Base-by-base conservation (phyloP, 2,113 vertebrate genomes). In the Leucopsar rothschildi region DNA sequence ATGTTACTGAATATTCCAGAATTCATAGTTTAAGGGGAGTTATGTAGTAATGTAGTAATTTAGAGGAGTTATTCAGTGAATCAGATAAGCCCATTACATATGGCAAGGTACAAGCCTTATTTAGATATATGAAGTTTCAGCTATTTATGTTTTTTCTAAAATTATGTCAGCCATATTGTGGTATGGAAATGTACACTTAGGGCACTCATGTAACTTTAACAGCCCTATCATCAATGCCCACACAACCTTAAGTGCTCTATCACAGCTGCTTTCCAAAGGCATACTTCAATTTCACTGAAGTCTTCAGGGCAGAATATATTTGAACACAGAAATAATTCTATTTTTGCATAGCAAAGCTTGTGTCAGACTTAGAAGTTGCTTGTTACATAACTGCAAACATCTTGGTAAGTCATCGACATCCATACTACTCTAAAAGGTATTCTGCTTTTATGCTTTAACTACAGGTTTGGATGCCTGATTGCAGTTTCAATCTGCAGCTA, bases 141-240 rank as follows among this genome's bases (percentile, higher is more conserved):
- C 35, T 92, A 29, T 93, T 93, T 86, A 82, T 70, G 45, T 49
- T 40, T 86, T 49, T 91, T 75, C 76, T 92, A 73, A 90, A 93
- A 95, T 82, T 77, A 95, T 72, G 60, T 80, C 79, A 94, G 59
- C 75, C 66, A 65, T 86, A 72, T 23, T 90, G 50, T 50, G 66
- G 45, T 79, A 56, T 25, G 79, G 86, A 93, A 86, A 70, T 50
- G 59, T 49, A 29, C 59, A 73, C 50, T 70, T 69, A 76, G 57
- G 63, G 70, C 75, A 73, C 63, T 59, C 82, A 15, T 88, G 55
- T 57, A 83, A 69, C 70, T 78, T 88, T 61, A 92, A 77, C 42
- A 96, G 59, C 86, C 55, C 55, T 73, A 60, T 81, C 83, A 86
- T 55, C 35, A 63, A 9, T 8, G 2, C 77, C 81, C 42, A 78